Conservation (phyloP, 1,140 invertebrate genomes). For the Platyscapa corneri region DNA sequence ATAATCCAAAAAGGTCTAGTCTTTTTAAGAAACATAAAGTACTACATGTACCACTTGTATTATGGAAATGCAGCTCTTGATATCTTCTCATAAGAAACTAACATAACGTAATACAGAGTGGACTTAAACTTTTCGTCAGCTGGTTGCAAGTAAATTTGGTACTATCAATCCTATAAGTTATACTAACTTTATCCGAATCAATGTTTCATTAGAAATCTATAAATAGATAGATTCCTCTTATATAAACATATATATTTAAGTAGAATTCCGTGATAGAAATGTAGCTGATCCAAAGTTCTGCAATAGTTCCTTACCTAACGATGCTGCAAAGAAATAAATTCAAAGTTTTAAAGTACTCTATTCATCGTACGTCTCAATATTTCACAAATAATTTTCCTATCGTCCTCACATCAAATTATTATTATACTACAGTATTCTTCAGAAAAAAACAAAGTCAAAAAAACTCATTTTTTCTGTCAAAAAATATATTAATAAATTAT, state of each 20-base stretch:
- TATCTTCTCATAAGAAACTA: no score
- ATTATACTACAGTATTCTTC: no score
- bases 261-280: neutral
- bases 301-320: neutral
- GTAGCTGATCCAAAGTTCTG: neutral
- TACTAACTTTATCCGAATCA: constrained; percentile 51
- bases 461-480: no score
- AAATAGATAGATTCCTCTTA: constrained; percentile 63
- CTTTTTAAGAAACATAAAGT: neutral
- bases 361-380: neutral
- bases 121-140: no score
- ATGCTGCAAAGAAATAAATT: neutral
- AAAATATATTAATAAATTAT: no score
- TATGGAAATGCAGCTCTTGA: no score
- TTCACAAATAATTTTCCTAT: neutral
- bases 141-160: constrained; percentile 66
- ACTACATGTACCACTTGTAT: neutral
- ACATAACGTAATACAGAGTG: no score
- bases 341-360: neutral
- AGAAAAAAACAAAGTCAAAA: no score
- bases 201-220: constrained; percentile 66
- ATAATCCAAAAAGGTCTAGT: no score
- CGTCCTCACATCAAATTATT: no score
- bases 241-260: constrained; percentile 51
- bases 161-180: constrained; percentile 63